Evolutionary conservation across 2,888 invertebrate species (phyloP).

Genomic region (Sphaerophoria rueppellii): DNA sequence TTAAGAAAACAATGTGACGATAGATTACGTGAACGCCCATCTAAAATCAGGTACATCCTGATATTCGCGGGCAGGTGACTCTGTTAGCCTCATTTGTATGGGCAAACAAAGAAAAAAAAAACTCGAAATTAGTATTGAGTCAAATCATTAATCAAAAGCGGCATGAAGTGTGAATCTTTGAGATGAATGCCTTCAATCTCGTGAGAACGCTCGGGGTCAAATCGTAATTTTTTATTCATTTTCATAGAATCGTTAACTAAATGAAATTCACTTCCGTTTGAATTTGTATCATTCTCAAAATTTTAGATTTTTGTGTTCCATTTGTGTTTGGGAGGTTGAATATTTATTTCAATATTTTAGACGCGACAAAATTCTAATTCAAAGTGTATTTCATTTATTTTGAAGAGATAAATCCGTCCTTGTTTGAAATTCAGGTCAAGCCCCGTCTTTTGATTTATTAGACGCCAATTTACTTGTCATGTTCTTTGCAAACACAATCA

Average conservation of each 20-base stretch:
- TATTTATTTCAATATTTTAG: too few relatives aligned
- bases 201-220: conserved; percentile 50
- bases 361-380: too few relatives aligned
- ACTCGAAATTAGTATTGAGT: conserved; percentile 30
- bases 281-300: neutral
- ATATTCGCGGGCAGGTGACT: conserved; percentile 45
- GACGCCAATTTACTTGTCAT: neutral
- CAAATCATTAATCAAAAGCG: conserved; percentile 63
- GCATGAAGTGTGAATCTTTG: conserved; percentile 21
- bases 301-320: too few relatives aligned
- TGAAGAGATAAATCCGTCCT: too few relatives aligned
- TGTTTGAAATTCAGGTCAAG: too few relatives aligned
- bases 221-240: neutral
- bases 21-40: conserved; percentile 59
- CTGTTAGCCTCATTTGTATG: conserved; percentile 5
- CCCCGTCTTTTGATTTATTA: conserved; percentile 1
- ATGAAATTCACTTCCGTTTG: conserved; percentile 61
- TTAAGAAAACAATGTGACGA: conserved; percentile 21
- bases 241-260: neutral
- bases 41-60: conserved; percentile 5
- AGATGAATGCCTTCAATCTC: conserved; percentile 20
- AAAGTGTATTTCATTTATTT: too few relatives aligned
- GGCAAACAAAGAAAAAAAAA: conserved; percentile 14
- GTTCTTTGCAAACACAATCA: neutral
- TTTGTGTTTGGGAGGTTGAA: too few relatives aligned